Evolutionary conservation across 2,797 vertebrate genomes (phyloP), one percentile per base, ranked within the genome.

Genomic region (Podarcis siculus): DNA sequence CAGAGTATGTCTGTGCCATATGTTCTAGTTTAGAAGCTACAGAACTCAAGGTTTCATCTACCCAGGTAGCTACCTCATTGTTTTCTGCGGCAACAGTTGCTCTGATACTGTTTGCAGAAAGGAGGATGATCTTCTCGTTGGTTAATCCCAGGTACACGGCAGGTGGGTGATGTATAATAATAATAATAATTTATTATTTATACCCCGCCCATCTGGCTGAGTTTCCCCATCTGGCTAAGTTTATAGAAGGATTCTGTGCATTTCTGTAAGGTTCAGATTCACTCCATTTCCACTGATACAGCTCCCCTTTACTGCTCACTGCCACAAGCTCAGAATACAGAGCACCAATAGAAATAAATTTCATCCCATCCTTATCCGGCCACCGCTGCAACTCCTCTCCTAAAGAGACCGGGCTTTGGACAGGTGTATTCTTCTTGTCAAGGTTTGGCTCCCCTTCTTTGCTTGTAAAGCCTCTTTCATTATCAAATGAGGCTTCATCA

Each of bases 341-440:
- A 91, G 99, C 98, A 90, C 98, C 99, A 15, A 99, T 99, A 95
- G 98, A 98, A 91, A 98, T 98, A 96, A 99, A 99, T 95, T 99
- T 99, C 83, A 98, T 98, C 93, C 98, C 98, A 93, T 99, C 99
- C 98, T 99, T 99, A 93, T 99, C 99, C 86, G 98, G 98, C 99
- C 99, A 99, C 99, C 99, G 99, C 94, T 99, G 99, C 90, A 99
- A 97, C 94, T 99, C 99, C 94, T 99, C 99, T 95, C 98, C 99
- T 94, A 99, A 95, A 58, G 98, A 99, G 67, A 99, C 99, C 0
- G 99, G 99, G 95, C 98, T 99, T 96, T 99, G 99, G 92, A 99
- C 97, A 0, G 98, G 99, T 66, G 98, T 98, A 89, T 97, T 99
- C 98, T 99, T 99, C 98, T 99, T 99, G 95, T 99, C 99, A 95